Evolutionary conservation across 1,140 invertebrate genomes (phyloP).

Genomic region (Sycophila sp.): DNA sequence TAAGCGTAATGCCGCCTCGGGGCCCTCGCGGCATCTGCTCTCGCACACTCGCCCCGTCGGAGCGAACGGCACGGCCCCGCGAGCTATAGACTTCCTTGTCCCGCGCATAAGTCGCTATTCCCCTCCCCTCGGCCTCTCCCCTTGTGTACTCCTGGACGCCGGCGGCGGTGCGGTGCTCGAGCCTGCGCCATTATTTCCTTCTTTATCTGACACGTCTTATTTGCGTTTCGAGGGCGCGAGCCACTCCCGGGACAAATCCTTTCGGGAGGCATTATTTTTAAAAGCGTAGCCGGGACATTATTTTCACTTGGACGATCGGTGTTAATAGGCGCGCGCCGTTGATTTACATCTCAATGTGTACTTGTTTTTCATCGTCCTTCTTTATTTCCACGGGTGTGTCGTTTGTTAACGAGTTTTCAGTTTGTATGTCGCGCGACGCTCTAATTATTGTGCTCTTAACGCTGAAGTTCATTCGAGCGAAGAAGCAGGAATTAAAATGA

Average conservation of each 20-base stretch:
- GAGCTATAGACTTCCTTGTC: no score
- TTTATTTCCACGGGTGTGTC: no score
- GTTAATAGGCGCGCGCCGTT: neutral
- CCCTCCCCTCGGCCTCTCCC: neutral
- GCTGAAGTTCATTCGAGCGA: no score
- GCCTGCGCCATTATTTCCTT: neutral
- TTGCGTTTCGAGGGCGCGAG: neutral
- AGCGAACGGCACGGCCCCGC: no score
- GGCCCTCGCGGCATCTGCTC: neutral
- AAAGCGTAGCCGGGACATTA: neutral
- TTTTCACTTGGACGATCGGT: constrained; percentile 13
- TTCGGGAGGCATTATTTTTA: constrained; percentile 2
- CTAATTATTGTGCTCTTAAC: no score
- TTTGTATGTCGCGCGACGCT: no score
- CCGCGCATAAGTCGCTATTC: no score
- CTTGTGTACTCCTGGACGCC: no score
- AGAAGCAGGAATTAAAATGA: no score
- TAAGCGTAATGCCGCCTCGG: neutral
- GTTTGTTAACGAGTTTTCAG: no score
- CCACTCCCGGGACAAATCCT: neutral
- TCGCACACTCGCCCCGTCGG: neutral
- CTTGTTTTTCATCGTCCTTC: no score
- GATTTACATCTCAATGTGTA: neutral
- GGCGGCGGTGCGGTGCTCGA: neutral
- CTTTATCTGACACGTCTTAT: constrained; percentile 9